phyloP scores from a whole-genome alignment of 2,113 vertebrate genomes.

The Delphinapterus leucas region DNA sequence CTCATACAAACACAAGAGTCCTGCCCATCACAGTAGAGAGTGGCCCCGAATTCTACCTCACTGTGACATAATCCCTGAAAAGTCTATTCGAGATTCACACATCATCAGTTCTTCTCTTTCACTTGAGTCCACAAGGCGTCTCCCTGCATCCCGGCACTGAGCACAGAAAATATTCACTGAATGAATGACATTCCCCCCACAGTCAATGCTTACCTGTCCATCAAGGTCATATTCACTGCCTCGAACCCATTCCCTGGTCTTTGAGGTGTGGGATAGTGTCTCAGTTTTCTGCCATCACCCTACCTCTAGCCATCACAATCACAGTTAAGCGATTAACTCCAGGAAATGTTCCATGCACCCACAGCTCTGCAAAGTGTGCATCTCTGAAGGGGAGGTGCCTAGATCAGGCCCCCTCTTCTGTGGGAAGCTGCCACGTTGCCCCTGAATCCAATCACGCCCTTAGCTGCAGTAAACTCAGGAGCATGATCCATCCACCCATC shows the following conservation, averaged over 20 bases:
- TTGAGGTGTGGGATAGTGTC: fast-evolving
- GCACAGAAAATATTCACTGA: neutral
- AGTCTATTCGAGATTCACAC: neutral
- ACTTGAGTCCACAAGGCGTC: neutral
- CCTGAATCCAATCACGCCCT: neutral
- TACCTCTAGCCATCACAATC: neutral
- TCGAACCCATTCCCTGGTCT: neutral
- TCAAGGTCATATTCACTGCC: neutral
- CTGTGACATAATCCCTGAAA: neutral
- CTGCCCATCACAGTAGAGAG: neutral
- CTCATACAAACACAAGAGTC: neutral
- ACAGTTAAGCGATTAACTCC: neutral
- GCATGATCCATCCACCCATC: neutral
- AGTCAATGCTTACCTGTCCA: neutral
- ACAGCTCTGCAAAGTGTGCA: neutral
- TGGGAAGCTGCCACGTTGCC: neutral
- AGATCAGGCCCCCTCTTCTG: neutral
- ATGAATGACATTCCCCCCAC: neutral
- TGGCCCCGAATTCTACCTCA: too few relatives aligned
- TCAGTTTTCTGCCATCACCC: neutral
- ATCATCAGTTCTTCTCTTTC: neutral
- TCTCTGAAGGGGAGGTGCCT: neutral
- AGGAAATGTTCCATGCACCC: neutral
- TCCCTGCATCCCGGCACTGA: neutral
- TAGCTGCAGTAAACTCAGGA: neutral